Percentiles rank a stretch among this genome's conserved stretches.
These are phyloP conservation scores for Neosilurus hyrtlii DNA, from an alignment of 2,797 vertebrate species.

Conservation along the genomic window DNA sequence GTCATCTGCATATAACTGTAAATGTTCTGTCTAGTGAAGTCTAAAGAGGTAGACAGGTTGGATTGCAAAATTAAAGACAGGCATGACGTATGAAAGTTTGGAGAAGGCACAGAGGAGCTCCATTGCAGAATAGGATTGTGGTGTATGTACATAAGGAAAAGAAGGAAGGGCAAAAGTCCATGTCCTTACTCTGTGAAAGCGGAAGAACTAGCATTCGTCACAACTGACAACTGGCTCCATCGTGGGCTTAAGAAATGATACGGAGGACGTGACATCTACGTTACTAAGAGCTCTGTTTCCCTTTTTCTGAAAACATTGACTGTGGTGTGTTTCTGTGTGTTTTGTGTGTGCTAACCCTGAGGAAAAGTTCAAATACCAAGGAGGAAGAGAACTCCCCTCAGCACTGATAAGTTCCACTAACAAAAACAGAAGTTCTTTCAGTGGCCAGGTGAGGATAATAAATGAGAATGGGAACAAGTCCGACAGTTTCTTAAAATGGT, in stretches of 20 bases:
- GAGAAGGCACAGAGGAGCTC: conserved; percentile 31
- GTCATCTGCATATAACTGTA: not conserved
- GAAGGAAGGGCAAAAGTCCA: conserved; percentile 60
- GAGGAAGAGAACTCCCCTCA: conserved; percentile 37
- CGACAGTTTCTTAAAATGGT: not conserved
- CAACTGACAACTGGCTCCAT: conserved; percentile 49
- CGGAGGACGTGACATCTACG: conserved; percentile 44
- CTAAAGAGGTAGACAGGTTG: not conserved
- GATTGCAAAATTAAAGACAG: not conserved
- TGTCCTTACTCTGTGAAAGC: conserved; percentile 47
- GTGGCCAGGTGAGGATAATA: conserved; percentile 27
- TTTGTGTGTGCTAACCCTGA: conserved; percentile 4
- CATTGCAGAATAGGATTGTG: conserved; percentile 46
- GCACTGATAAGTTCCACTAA: conserved; percentile 39
- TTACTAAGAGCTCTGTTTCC: conserved; percentile 35
- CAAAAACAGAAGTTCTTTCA: conserved; percentile 35
- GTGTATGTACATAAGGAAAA: conserved; percentile 43
- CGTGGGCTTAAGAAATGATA: conserved; percentile 51
- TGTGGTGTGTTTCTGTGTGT: conserved; percentile 6
- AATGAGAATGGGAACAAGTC: conserved; percentile 38
- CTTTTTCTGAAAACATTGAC: conserved; percentile 25
- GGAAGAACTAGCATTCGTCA: conserved; percentile 60
- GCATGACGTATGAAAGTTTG: conserved; percentile 56
- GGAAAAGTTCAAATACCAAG: conserved; percentile 31
- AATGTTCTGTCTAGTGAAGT: not conserved